Conservation (phyloP, 1,140 invertebrate species). For the Heliconius hermathena region DNA sequence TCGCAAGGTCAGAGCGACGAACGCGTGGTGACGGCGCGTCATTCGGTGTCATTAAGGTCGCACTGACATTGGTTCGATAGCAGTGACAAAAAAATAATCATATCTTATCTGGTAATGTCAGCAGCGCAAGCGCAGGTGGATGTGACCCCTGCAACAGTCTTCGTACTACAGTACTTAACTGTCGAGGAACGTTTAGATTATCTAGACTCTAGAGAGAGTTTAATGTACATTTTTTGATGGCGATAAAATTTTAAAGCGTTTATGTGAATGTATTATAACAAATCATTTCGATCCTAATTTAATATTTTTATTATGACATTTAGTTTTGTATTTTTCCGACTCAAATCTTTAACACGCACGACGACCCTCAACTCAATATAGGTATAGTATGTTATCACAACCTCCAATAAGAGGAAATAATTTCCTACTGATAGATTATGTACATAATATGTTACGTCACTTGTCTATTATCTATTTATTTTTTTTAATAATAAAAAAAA, state of each 20-base stretch:
- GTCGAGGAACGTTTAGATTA: neutral
- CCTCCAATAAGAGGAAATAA: slow-evolving; percentile 75
- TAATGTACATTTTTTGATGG: neutral
- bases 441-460: no score
- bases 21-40: slow-evolving; percentile 70
- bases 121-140: slow-evolving; percentile 73
- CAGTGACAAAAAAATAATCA: slow-evolving; percentile 77
- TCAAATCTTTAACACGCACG: neutral
- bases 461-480: no score
- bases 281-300: no score
- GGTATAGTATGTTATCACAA: slow-evolving; percentile 66
- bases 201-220: neutral
- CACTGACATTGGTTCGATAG: slow-evolving; percentile 78
- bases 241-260: neutral
- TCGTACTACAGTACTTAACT: neutral
- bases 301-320: neutral
- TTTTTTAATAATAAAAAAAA: no score
- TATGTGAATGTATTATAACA: neutral
- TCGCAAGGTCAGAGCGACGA: slow-evolving; percentile 73
- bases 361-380: neutral
- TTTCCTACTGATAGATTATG: slow-evolving; percentile 65
- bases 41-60: slow-evolving; percentile 80
- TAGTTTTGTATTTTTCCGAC: neutral
- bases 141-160: slow-evolving; percentile 63
- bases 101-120: slow-evolving; percentile 80